phyloP scores from a whole-genome alignment of 2,113 vertebrate species.

The Muntiacus muntjak region DNA sequence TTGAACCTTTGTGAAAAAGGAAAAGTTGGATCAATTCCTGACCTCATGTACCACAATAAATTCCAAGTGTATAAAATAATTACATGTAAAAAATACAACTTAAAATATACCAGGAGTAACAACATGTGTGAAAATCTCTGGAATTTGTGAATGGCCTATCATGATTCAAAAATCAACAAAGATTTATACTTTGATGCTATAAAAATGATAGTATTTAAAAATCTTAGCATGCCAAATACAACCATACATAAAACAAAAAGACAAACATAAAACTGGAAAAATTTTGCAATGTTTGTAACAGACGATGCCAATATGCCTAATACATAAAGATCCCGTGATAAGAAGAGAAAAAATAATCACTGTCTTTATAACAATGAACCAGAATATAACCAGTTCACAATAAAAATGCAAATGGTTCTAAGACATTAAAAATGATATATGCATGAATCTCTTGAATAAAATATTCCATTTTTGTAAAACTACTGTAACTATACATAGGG shows the following conservation, averaged over 20 bases:
- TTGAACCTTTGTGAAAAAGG: neutral
- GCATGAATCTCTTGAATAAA: neutral
- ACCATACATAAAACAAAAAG: neutral
- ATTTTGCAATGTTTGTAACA: neutral
- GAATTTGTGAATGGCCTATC: neutral
- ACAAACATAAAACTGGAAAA: neutral
- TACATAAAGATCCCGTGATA: neutral
- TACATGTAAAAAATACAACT: neutral
- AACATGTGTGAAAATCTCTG: neutral
- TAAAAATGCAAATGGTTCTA: neutral
- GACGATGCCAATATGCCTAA: neutral
- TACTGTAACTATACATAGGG: neutral
- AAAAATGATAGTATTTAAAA: neutral
- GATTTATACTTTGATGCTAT: neutral
- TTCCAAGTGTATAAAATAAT: neutral
- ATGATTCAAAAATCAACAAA: neutral
- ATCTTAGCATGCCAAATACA: neutral
- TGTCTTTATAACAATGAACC: neutral
- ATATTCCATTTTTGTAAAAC: neutral
- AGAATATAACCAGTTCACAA: neutral
- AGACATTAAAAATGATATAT: neutral
- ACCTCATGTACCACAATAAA: neutral
- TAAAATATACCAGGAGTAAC: neutral
- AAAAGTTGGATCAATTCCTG: neutral
- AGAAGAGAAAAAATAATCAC: neutral